Conservation (phyloP, 2,888 invertebrate species). For the Bimastos eiseni region DNA sequence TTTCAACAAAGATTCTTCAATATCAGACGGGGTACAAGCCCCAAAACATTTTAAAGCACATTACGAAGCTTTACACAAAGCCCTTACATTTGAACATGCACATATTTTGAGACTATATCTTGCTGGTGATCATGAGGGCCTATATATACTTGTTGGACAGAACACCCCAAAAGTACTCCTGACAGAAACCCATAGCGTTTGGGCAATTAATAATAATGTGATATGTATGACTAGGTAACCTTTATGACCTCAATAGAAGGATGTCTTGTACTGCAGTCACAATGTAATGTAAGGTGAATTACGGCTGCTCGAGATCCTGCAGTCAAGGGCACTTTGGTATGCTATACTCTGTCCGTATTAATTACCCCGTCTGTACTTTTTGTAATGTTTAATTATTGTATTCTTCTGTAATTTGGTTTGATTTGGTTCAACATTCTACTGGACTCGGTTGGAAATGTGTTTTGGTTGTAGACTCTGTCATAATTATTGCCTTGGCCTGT, state of each 20-base stretch:
- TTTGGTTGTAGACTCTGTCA: not conserved
- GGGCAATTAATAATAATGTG: not conserved
- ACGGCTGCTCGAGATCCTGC: too few species aligned
- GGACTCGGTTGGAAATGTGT: not conserved
- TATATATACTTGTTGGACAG: not conserved
- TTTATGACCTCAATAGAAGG: too few species aligned
- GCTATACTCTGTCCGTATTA: too few species aligned
- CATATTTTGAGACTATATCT: not conserved
- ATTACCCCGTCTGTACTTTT: too few species aligned
- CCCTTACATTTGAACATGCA: not conserved
- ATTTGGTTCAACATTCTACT: not conserved
- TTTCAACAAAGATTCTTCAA: not conserved
- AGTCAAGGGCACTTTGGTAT: too few species aligned
- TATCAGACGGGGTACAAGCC: not conserved
- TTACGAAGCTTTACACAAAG: not conserved
- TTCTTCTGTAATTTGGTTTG: not conserved
- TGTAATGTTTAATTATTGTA: not conserved
- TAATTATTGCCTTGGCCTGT: not conserved
- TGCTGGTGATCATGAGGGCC: not conserved
- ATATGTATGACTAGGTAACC: too few species aligned
- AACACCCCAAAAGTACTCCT: not conserved
- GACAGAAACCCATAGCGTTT: not conserved
- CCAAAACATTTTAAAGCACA: not conserved
- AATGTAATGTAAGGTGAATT: too few species aligned
- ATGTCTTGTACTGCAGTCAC: too few species aligned